phyloP scores from a whole-genome alignment of 2,888 invertebrate genomes.

The Drosophila rellima region DNA sequence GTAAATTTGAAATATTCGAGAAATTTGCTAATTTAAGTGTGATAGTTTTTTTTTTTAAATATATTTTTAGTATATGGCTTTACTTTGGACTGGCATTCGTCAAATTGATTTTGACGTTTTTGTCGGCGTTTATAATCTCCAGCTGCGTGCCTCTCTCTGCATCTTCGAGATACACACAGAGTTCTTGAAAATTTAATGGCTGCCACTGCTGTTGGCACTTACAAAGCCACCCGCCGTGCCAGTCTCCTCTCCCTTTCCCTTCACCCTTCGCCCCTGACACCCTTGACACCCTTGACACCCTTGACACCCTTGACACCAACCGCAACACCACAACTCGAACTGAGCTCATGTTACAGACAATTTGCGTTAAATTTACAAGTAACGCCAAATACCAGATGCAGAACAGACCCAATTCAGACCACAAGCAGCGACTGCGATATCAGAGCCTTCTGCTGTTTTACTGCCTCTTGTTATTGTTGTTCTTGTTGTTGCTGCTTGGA shows the following conservation, averaged over 20 bases:
- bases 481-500: constrained; percentile 33
- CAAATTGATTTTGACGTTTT: constrained; percentile 46
- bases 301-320: constrained; percentile 7
- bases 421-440: constrained; percentile 28
- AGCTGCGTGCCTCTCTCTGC: constrained; percentile 34
- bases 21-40: neutral
- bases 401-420: constrained; percentile 19
- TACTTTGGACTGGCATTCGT: neutral
- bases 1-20: neutral
- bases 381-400: constrained; percentile 64
- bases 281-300: too few species aligned
- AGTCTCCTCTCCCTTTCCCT: neutral
- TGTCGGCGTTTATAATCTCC: constrained; percentile 41
- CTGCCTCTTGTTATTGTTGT: constrained; percentile 8
- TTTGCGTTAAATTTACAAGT: constrained; percentile 82
- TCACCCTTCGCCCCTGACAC: neutral
- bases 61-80: neutral
- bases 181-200: constrained; percentile 80
- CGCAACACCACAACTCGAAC: constrained; percentile 40
- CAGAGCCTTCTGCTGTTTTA: constrained; percentile 44
- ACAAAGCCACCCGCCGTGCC: constrained; percentile 25
- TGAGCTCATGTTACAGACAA: constrained; percentile 80
- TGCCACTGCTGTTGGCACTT: constrained; percentile 77
- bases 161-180: constrained; percentile 24
- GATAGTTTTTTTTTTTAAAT: constrained; percentile 16